Conservation (phyloP, 2,888 invertebrate genomes). For the Drosophila mayaguana region DNA sequence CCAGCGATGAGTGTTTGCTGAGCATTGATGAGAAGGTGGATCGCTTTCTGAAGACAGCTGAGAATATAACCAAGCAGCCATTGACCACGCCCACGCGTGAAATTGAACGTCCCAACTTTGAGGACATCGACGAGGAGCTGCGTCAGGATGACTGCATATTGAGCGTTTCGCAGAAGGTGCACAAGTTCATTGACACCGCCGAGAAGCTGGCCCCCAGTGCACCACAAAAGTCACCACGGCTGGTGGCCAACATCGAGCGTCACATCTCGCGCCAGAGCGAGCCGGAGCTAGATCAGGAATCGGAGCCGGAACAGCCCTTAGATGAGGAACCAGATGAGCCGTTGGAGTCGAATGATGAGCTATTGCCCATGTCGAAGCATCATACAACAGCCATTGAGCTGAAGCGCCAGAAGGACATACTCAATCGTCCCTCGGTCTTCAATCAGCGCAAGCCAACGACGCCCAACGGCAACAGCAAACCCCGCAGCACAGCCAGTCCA, state of each 20-base stretch:
- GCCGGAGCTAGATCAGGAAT: conserved; percentile 63
- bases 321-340: conserved; percentile 48
- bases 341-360: conserved; percentile 88
- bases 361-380: conserved; percentile 87
- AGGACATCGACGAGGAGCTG: conserved; percentile 87
- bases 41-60: conserved; percentile 88
- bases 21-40: conserved; percentile 89
- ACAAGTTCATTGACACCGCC: conserved; percentile 88
- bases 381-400: conserved; percentile 80
- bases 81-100: conserved; percentile 59
- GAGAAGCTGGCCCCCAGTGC: conserved; percentile 86
- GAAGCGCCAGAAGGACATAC: conserved; percentile 85
- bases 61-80: conserved; percentile 85
- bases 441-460: conserved; percentile 30
- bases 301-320: conserved; percentile 57
- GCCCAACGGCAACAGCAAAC: conserved; percentile 18
- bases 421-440: conserved; percentile 85
- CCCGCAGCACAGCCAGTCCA: conserved; percentile 37
- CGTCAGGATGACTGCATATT: conserved; percentile 87
- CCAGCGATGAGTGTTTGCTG: conserved; percentile 87
- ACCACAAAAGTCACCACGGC: conserved; percentile 85
- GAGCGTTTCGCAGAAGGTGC: conserved; percentile 89
- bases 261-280: conserved; percentile 83
- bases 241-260: conserved; percentile 85
- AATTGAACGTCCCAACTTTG: conserved; percentile 86